phyloP scores from a whole-genome alignment of 2,113 vertebrate species.

The Chionodraco myersi region DNA sequence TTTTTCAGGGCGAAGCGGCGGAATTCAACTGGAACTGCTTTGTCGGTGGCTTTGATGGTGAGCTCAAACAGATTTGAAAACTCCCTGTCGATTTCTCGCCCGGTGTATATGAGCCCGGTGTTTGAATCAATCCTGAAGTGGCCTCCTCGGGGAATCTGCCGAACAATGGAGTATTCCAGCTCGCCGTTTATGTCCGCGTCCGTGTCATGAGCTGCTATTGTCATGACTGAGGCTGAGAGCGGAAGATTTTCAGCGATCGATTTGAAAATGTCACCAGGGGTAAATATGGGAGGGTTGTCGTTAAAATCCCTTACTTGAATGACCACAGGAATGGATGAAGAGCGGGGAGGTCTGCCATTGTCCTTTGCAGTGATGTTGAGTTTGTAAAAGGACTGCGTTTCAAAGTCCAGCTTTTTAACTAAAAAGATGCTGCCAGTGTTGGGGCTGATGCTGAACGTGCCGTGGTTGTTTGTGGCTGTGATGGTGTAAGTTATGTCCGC shows the following conservation, averaged over 20 bases:
- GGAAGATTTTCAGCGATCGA: slow-evolving; percentile 95
- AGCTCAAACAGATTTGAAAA: slow-evolving; percentile 96
- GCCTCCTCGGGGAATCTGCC: slow-evolving; percentile 92
- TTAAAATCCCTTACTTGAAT: slow-evolving; percentile 97
- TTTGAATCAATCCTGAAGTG: slow-evolving; percentile 91
- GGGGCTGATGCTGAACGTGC: slow-evolving; percentile 96
- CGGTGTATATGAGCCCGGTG: slow-evolving; percentile 90
- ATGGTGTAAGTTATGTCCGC: slow-evolving; percentile 96
- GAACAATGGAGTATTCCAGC: slow-evolving; percentile 91
- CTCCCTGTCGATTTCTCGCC: slow-evolving; percentile 92
- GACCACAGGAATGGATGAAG: slow-evolving; percentile 92
- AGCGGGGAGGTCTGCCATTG: slow-evolving; percentile 90
- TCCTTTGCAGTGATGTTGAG: slow-evolving; percentile 95
- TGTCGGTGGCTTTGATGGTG: slow-evolving; percentile 94
- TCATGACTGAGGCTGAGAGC: slow-evolving; percentile 90
- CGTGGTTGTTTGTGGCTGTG: slow-evolving; percentile 92
- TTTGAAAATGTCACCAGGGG: slow-evolving; percentile 94
- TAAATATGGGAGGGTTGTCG: slow-evolving; percentile 94
- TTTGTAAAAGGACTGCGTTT: slow-evolving; percentile 94
- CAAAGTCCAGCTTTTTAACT: slow-evolving; percentile 94
- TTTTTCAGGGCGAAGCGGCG: slow-evolving; percentile 94
- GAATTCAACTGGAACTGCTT: slow-evolving; percentile 92
- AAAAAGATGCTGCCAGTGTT: slow-evolving; percentile 97
- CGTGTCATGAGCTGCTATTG: slow-evolving; percentile 91
- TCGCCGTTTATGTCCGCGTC: slow-evolving; percentile 96